Evolutionary conservation across 1,140 invertebrate species (phyloP).

Genomic region (Yoshiicerus persimilis): DNA sequence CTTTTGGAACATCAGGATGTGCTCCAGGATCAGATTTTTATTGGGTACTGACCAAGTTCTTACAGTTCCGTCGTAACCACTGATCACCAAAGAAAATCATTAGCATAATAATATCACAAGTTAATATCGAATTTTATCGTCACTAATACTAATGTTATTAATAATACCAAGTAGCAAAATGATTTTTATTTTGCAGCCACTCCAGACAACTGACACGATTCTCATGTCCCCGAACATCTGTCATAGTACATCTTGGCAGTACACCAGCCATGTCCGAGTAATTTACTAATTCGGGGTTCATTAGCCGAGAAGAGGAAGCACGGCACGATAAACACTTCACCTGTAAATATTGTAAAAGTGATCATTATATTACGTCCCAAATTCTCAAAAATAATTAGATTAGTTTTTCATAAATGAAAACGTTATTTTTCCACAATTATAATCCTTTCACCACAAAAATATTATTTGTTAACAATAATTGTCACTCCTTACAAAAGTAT

Average conservation of each 20-base stretch:
- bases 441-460: no score
- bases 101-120: not conserved
- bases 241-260: constrained; percentile 55
- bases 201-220: constrained; percentile 57
- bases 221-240: constrained; percentile 61
- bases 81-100: constrained; percentile 36
- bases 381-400: no score
- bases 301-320: constrained; percentile 51
- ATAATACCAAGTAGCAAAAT: constrained; percentile 59
- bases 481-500: no score
- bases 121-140: no score
- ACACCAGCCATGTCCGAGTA: constrained; percentile 57
- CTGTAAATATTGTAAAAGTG: constrained; percentile 19
- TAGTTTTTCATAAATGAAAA: no score
- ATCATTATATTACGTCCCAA: no score
- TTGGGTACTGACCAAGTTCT: constrained; percentile 61
- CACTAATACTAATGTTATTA: no score
- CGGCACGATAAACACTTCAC: constrained; percentile 48
- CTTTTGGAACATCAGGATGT: constrained; percentile 63
- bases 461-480: no score
- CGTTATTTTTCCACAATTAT: no score
- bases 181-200: constrained; percentile 55
- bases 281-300: constrained; percentile 50
- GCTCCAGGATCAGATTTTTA: constrained; percentile 58
- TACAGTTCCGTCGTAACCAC: constrained; percentile 68